Conservation (phyloP, 1,140 invertebrate species). For the Papilio xuthus region DNA sequence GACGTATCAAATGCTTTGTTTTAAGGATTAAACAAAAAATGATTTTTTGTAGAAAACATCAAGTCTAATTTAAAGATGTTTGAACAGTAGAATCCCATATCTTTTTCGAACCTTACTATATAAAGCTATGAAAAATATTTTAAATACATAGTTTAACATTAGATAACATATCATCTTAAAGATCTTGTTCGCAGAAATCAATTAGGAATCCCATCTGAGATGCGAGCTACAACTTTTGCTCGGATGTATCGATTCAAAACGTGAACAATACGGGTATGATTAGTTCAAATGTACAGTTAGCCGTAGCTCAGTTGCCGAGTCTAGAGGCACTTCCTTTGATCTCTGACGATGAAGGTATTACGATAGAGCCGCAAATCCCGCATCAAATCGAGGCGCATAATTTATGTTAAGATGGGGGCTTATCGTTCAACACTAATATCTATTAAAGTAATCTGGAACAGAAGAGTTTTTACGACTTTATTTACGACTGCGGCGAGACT, state of each 20-base stretch:
- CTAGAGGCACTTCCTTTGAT: conserved; percentile 62
- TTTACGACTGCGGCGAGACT: conserved; percentile 64
- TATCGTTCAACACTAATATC: conserved; percentile 55
- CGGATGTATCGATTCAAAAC: conserved; percentile 65
- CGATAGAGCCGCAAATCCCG: conserved; percentile 46
- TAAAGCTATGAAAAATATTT: not conserved
- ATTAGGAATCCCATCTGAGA: conserved; percentile 48
- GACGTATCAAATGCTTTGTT: conserved; percentile 8
- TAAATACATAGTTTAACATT: not conserved
- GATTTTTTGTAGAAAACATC: conserved; percentile 16
- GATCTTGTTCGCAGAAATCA: conserved; percentile 3
- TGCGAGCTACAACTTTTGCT: conserved; percentile 41
- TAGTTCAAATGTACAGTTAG: conserved; percentile 70
- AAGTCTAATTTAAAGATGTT: not conserved
- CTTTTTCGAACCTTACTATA: not conserved
- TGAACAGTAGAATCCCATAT: not conserved
- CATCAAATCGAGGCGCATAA: conserved; percentile 59
- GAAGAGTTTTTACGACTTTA: conserved; percentile 54
- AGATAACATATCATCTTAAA: not conserved
- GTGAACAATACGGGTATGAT: conserved; percentile 75
- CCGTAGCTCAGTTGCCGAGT: conserved; percentile 57
- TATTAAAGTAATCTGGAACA: conserved; percentile 51
- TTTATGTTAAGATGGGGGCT: conserved; percentile 47
- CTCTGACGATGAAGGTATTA: conserved; percentile 54
- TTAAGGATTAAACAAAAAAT: conserved; percentile 27